These are phyloP conservation scores for Siphlonurus alternatus DNA, from an alignment of 2,888 invertebrate species.

Conservation along the genomic window DNA sequence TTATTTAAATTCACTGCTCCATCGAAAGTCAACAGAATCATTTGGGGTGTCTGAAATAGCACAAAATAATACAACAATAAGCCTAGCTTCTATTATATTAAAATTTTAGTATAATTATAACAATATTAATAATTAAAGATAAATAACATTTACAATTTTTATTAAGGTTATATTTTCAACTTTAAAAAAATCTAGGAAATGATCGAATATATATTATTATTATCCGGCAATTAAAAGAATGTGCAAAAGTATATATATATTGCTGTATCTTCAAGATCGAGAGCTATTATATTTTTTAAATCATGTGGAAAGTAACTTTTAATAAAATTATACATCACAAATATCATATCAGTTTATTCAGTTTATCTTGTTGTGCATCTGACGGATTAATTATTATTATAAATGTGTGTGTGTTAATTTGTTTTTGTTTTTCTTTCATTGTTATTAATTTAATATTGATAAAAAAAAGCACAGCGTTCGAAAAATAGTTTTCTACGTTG, in stretches of 20 bases:
- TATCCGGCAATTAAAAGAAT: too few species aligned
- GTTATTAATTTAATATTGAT: background rate
- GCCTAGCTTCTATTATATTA: background rate
- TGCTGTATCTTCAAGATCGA: too few species aligned
- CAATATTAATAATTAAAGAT: background rate
- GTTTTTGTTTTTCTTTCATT: background rate
- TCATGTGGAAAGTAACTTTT: background rate
- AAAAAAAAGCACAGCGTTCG: background rate
- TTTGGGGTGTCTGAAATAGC: conserved; percentile 66
- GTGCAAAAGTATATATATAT: too few species aligned
- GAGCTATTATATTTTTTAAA: background rate
- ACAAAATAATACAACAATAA: background rate
- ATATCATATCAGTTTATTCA: background rate
- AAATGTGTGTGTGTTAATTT: too few species aligned
- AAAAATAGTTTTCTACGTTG: too few species aligned
- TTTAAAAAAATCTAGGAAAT: too few species aligned
- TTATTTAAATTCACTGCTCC: conserved; percentile 87
- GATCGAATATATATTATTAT: too few species aligned
- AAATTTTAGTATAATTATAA: background rate
- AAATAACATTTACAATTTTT: background rate
- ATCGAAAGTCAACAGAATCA: conserved; percentile 82
- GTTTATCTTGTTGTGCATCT: background rate
- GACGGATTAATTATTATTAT: too few species aligned
- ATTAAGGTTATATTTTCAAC: too few species aligned
- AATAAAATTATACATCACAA: background rate